Evolutionary conservation across 2,888 invertebrate species (phyloP), one percentile per base, ranked within the genome.

Genomic region (Scaptomyza cyrtandrae): DNA sequence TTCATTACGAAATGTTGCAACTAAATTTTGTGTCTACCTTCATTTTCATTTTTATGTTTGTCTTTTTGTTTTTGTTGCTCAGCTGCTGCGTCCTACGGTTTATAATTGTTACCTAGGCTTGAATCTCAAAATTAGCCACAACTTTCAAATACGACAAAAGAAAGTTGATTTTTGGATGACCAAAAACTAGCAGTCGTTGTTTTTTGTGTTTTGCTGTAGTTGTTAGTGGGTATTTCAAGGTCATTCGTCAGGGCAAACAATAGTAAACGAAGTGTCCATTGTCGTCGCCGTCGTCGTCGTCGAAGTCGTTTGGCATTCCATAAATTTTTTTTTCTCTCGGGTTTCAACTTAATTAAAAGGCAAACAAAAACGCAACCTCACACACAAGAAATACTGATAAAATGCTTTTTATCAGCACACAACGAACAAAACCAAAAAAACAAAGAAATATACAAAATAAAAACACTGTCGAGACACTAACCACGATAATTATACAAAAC

Each of bases 401-500:
- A 82, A 82, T 50, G 39, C 52, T 78, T 41, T 83, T 83, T 83
- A 83, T 83, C 83, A 83, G 83, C 66, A 56, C 31, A 57, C 27
- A 60, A 27, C 56, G 55, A 71, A 49, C 48, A 58, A 54, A 24
- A 24, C 24, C 24, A 57, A 67, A 45, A 62, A 62, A 58, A 69
- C 41, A 66, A 57, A 54, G 24, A 31, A 60, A 48, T 56, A 57
- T 14, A 58, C 45, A 52, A 60, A 68, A 57, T n/a, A 64, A 65
- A 71, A 66, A 55, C 54, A 55, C 29, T 55, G 77, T 71, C 68
- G 74, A 70, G 87, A 87, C 85, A 83, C 81, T 87, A 83, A 83
- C 85, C 86, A 87, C 86, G 85, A 83, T 83, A 83, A 87, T 83
- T 83, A 87, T 83, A 83, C 87, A 87, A 85, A 83, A 85, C 83